Base-by-base conservation (phyloP, 1,140 invertebrate species). In the Macrotrachela quadricornifera region DNA sequence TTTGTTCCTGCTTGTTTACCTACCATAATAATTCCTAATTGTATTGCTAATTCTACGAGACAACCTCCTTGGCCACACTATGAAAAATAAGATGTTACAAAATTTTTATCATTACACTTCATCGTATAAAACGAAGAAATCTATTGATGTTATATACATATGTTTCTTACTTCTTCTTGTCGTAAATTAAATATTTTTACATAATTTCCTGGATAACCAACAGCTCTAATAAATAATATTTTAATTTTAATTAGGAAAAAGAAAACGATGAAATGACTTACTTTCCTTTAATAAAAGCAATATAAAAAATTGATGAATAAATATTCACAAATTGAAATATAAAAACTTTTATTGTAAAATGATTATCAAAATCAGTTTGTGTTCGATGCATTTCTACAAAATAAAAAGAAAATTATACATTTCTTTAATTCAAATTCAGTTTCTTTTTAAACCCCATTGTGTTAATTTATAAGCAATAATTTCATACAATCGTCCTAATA, bases 311-410 rank as follows among this genome's bases (percentile, higher is more conserved):
- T 0, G 87, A 90, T 0, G 85, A 85, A 62, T 92, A 94, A 67
- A 83, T 91, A 64, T 94, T 94, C 73, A 92, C 83, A 64, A 91
- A 94, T 66, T 94, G 86, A 69, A 95, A 94, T 46, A 92, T 75
- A 70, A 90, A 94, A 72, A 94, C 91, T 69, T 94, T 94, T 61
- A 92, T 85, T 0, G 86, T 94, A 63, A 85, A 92, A 1, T 82
- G 87, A 62, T 90, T 82, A 71, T 94, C 88, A 66, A 87, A 94
- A 68, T 91, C 85, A 0, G 83, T 85, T 63, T 91, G 82, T 0
- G 87, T 92, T 51, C 86, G 72, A 1, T 85, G 87, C 66, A 83
- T 85, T 65, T 91, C 85, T 68, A 83, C 10, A 58, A 51, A 40
- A 38, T 46, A 54, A 30, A 30, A 30, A 2, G 8, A 4, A 2